Evolutionary conservation across 2,113 vertebrate species (phyloP).

Genomic region (Eira barbara): DNA sequence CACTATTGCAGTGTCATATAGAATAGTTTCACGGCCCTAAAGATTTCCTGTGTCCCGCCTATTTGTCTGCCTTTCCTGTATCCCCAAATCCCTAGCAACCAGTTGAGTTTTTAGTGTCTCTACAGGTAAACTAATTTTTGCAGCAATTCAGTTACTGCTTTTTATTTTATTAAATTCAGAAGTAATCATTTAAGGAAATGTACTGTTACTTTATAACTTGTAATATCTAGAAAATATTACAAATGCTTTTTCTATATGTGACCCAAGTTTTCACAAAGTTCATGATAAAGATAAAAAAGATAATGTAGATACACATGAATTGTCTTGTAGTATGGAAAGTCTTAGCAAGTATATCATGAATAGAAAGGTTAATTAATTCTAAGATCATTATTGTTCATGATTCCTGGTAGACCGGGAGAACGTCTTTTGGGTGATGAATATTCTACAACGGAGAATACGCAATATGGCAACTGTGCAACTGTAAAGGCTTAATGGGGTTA

Average conservation of each 20-base stretch:
- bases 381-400: not conserved
- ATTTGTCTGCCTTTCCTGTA: not conserved
- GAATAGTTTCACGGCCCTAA: not conserved
- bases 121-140: not conserved
- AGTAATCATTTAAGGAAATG: not conserved
- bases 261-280: not conserved
- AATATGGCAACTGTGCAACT: not conserved
- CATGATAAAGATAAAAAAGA: not conserved
- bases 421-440: not conserved
- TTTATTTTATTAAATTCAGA: not conserved
- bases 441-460: not conserved
- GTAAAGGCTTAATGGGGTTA: not conserved
- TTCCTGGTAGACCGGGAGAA: not conserved
- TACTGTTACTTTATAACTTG: not conserved
- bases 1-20: not conserved
- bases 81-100: not conserved
- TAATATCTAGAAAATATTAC: not conserved
- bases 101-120: not conserved
- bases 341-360: not conserved
- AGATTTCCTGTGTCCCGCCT: not conserved
- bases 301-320: not conserved
- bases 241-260: not conserved
- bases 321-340: not conserved
- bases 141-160: not conserved
- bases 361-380: not conserved